These are phyloP conservation scores for Entosphenus tridentatus DNA, from an alignment of 2,113 vertebrate genomes.

Conservation along the genomic window DNA sequence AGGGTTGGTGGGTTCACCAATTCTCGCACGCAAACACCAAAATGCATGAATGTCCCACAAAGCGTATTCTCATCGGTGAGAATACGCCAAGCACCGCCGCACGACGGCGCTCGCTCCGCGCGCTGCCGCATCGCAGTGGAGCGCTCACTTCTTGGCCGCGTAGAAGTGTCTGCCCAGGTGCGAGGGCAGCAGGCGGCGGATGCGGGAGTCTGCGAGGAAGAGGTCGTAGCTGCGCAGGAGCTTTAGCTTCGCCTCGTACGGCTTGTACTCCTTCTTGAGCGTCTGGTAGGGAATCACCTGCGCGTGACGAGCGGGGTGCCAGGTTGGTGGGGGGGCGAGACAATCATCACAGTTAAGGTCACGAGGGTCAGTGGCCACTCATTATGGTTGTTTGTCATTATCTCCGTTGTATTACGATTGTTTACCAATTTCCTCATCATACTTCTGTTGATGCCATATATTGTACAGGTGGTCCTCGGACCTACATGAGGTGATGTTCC, in stretches of 20 bases:
- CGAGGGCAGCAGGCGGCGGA: conserved; percentile 41
- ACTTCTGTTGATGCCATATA: too few relatives aligned
- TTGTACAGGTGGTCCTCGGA: too few relatives aligned
- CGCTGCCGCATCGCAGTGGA: too few relatives aligned
- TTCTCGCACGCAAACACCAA: too few relatives aligned
- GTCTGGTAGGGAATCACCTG: conserved; percentile 47
- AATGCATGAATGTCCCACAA: background rate
- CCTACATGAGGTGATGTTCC: too few relatives aligned
- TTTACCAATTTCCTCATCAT: too few relatives aligned
- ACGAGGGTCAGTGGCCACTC: too few relatives aligned
- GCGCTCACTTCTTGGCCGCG: conserved; percentile 35
- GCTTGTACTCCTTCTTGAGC: conserved; percentile 51
- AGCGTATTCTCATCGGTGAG: conserved; percentile 7
- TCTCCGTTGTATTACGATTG: too few relatives aligned
- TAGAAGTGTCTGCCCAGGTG: conserved; percentile 65
- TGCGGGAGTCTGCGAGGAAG: conserved; percentile 46
- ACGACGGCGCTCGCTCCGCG: background rate
- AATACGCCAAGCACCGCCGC: background rate
- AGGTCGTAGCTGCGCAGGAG: conserved; percentile 42
- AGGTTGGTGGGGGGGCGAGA: background rate
- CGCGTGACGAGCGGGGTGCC: background rate
- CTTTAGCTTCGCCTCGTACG: conserved; percentile 43
- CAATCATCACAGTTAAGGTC: too few relatives aligned
- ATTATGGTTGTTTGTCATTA: too few relatives aligned
- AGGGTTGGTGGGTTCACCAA: background rate